Conservation (phyloP, 2,113 vertebrate genomes). For the Nestor notabilis region DNA sequence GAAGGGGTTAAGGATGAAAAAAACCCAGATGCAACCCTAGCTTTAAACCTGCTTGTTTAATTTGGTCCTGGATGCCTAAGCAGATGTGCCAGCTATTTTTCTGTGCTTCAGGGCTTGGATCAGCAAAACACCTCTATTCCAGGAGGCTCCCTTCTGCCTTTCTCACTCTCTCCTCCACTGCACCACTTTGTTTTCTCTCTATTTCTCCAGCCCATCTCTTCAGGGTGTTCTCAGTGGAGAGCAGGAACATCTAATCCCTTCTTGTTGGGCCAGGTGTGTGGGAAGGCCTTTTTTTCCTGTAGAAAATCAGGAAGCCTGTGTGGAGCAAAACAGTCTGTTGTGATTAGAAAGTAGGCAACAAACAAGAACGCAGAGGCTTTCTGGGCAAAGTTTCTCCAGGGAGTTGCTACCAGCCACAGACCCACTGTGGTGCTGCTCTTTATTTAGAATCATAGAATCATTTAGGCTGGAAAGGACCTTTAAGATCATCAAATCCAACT, state of each 20-base stretch:
- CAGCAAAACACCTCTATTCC: not conserved
- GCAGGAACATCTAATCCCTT: not conserved
- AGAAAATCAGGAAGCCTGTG: not conserved
- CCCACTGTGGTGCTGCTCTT: not conserved
- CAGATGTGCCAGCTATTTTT: not conserved
- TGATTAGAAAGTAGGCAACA: not conserved
- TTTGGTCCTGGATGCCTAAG: not conserved
- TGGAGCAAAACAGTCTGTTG: not conserved
- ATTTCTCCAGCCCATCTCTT: not conserved
- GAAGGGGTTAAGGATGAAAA: not conserved
- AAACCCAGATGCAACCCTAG: not conserved
- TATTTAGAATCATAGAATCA: not conserved
- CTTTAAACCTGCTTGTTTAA: not conserved
- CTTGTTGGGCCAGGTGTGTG: not conserved
- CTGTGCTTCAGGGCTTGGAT: not conserved
- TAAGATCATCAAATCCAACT: not conserved
- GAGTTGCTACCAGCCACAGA: not conserved
- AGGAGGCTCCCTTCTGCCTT: not conserved
- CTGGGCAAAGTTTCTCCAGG: not conserved
- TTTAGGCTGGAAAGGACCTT: not conserved
- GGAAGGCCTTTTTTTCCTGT: not conserved
- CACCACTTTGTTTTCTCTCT: fast-evolving
- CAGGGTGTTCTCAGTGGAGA: not conserved
- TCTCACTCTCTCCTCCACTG: not conserved
- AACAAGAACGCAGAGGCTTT: not conserved